Conservation (phyloP, 2,113 vertebrate species). For the Rhynchomys soricoides region DNA sequence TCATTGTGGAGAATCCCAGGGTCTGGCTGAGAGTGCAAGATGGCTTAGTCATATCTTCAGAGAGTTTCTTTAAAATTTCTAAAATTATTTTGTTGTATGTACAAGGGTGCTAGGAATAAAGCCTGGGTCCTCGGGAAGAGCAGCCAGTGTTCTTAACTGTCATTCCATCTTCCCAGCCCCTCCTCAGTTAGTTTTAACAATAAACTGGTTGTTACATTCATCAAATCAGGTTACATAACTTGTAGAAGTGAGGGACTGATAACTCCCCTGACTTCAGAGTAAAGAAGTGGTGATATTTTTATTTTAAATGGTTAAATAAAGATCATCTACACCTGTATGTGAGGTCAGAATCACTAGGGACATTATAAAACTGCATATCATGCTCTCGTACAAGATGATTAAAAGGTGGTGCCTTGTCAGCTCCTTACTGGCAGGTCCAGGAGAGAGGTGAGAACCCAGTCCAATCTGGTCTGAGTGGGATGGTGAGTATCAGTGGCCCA, state of each 20-base stretch:
- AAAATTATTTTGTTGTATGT: background rate
- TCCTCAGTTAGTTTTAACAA: background rate
- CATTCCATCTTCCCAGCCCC: background rate
- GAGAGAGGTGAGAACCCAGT: too few species aligned
- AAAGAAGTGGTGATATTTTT: background rate
- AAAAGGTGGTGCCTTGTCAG: background rate
- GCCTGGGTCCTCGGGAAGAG: background rate
- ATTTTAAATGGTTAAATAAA: background rate
- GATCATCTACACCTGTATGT: background rate
- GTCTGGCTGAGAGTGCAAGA: slow-evolving; percentile 1
- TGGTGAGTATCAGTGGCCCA: too few species aligned
- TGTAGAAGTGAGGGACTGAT: background rate
- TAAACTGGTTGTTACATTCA: background rate
- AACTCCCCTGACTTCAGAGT: background rate
- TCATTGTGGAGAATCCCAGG: background rate
- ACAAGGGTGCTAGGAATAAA: background rate
- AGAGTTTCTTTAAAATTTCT: background rate
- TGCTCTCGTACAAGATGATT: background rate
- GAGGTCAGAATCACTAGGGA: background rate
- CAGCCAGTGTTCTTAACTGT: background rate
- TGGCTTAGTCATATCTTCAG: background rate
- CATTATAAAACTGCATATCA: background rate
- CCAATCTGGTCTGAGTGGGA: too few species aligned
- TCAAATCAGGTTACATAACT: background rate
- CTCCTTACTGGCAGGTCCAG: too few species aligned